Base-by-base conservation (phyloP, 2,797 vertebrate genomes). In the Bovichtus diacanthus region DNA sequence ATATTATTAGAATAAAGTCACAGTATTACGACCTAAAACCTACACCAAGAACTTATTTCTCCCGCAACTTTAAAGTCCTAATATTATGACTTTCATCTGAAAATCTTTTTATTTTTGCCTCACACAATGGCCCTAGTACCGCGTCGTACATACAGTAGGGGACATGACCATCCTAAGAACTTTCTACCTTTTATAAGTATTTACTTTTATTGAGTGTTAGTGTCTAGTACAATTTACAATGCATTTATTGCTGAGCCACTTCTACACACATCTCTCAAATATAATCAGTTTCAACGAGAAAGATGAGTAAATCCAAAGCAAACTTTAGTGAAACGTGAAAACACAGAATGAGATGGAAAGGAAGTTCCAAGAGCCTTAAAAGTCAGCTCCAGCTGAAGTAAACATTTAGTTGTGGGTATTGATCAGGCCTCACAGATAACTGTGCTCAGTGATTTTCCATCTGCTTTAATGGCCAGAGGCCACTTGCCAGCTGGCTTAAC, bases 401-500 rank as follows among this genome's bases (percentile, higher is more conserved):
- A 70, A 82, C 56, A 46, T 72, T 73, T 59, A 46, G 29, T 49
- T 58, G 43, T 43, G 58, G 29, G 43, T 80, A 82, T 85, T 59
- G 83, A 84, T 84, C 75, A 64, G 25, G 10, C 15, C 39, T 60
- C 44, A 29, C 41, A 65, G 65, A 60, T 81, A 68, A 70, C 70
- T 5, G 58, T 59, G 60, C 50, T 74, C 66, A 41, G 2, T 60
- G 51, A 25, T 46, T 85, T 51, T 23, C 68, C 84, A 81, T 83
- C 65, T 74, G 76, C 59, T n/a, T 3, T 41, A 41, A 67, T 69
- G 62, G 47, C 75, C 46, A 49, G 4, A 46, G 47, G 71, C 61
- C 78, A 39, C 27, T 49, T 29, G 43, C 69, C 70, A 76, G 74
- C 53, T 58, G 80, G 64, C 15, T 49, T 31, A 46, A 77, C 67